Conservation (phyloP, 2,888 invertebrate genomes). For the Xanthia togata region DNA sequence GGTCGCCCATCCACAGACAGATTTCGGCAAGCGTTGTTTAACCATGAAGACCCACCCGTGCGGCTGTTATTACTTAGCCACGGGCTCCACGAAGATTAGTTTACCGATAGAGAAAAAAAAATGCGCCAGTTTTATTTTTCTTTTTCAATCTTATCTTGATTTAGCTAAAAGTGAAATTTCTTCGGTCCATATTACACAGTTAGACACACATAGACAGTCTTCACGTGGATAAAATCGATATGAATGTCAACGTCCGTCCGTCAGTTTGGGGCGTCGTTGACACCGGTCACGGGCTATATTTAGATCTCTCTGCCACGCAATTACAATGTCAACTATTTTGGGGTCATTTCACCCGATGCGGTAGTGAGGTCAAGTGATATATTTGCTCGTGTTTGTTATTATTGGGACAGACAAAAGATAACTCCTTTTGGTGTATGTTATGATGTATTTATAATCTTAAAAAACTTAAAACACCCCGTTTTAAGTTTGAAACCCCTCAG, state of each 20-base stretch:
- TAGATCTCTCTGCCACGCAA: constrained; percentile 38
- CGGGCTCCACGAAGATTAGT: background rate
- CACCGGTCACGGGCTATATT: constrained; percentile 49
- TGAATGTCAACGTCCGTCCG: constrained; percentile 51
- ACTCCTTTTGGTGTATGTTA: background rate
- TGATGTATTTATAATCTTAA: background rate
- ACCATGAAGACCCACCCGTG: background rate
- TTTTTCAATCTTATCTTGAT: background rate
- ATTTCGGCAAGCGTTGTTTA: background rate
- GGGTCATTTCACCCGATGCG: constrained; percentile 65
- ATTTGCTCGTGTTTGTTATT: constrained; percentile 14
- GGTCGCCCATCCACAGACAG: background rate
- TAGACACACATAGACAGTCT: background rate
- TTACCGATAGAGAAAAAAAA: background rate
- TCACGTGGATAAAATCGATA: constrained; percentile 29
- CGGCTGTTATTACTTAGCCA: background rate
- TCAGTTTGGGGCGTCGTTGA: constrained; percentile 43
- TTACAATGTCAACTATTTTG: constrained; percentile 62
- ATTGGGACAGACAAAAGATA: constrained; percentile 2
- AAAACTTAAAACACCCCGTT: too few relatives aligned
- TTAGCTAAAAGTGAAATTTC: background rate
- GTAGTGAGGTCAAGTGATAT: constrained; percentile 43
- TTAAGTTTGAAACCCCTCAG: too few relatives aligned
- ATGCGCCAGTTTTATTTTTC: background rate
- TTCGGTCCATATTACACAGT: background rate